Base-by-base conservation (phyloP, 2,797 vertebrate species). In the Toxotes lorentzi region DNA sequence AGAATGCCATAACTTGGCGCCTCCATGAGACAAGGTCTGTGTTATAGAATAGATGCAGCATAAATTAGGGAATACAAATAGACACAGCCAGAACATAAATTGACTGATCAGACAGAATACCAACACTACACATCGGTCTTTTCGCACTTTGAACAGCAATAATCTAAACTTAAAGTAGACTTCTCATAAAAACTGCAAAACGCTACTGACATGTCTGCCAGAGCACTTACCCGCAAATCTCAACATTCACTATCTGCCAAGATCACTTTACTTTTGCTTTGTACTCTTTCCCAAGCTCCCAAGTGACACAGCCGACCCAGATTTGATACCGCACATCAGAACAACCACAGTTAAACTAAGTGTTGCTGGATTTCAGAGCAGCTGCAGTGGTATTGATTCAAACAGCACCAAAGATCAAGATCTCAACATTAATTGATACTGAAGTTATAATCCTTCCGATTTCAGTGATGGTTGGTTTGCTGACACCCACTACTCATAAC, bases 271-370 rank as follows among this genome's bases (percentile, higher is more conserved):
- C 82, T 76, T 87, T 76, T 79, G 74, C 73, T 77, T 64, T 79
- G 77, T 77, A 38, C 1, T 71, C 58, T 51, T 58, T 61, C 65
- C 61, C 32, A 23, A 69, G 62, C 59, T 82, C 82, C 77, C 75
- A 35, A 61, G 78, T 51, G 87, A 84, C 65, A 61, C 40, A 69
- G 73, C 54, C 51, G 79, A 84, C 82, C 75, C 75, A 83, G 70
- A 91, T 89, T 70, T 81, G 58, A 74, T 76, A 83, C 65, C 19
- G 30, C 63, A 81, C 84, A 91, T 84, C 73, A 88, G 84, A 89
- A 75, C 74, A 70, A 76, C 45, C 57, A 63, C 51, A 43, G 66
- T 43, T 75, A 24, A 62, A 68, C 45, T 69, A 70, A 80, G 83
- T 48, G 59, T 61, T 70, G 72, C 60, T n/a, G 34, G 58, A 79